Conservation (phyloP, 2,888 invertebrate genomes). For the Zaprionus obscuricornis region DNA sequence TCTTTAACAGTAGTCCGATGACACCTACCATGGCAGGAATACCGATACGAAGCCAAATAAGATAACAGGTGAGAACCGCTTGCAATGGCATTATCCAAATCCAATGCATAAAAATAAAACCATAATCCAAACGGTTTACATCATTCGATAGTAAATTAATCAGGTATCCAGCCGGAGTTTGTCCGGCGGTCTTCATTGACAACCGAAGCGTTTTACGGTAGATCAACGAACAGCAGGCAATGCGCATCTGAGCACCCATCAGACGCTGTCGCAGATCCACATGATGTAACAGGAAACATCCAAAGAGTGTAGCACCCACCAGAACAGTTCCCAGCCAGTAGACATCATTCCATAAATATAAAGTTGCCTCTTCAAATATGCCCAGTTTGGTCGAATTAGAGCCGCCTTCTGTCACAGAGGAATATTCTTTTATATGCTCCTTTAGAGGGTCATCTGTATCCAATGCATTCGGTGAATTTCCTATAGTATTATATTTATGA, state of each 20-base stretch:
- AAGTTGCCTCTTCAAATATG: constrained; percentile 23
- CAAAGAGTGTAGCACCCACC: constrained; percentile 74
- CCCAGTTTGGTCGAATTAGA: constrained; percentile 24
- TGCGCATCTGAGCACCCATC: constrained; percentile 87
- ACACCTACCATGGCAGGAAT: constrained; percentile 91
- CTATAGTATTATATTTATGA: constrained; percentile 11
- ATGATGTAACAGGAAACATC: constrained; percentile 83
- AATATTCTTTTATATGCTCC: constrained; percentile 23
- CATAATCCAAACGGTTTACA: constrained; percentile 95
- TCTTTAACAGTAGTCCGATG: constrained; percentile 89
- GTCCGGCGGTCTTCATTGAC: constrained; percentile 88
- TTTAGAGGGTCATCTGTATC: constrained; percentile 28
- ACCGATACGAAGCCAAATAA: constrained; percentile 90
- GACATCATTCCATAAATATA: constrained; percentile 79
- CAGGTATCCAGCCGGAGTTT: constrained; percentile 93
- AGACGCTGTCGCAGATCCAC: constrained; percentile 80
- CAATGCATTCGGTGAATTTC: constrained; percentile 42
- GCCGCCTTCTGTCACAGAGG: background rate
- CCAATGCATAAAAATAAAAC: constrained; percentile 92
- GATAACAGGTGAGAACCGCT: constrained; percentile 87
- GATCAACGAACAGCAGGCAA: constrained; percentile 85
- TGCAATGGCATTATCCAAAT: constrained; percentile 94
- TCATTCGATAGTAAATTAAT: constrained; percentile 97
- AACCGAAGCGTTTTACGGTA: constrained; percentile 86
- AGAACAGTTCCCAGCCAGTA: constrained; percentile 80